Conservation (phyloP, 2,888 invertebrate genomes). For the Sepioteuthis lessoniana region DNA sequence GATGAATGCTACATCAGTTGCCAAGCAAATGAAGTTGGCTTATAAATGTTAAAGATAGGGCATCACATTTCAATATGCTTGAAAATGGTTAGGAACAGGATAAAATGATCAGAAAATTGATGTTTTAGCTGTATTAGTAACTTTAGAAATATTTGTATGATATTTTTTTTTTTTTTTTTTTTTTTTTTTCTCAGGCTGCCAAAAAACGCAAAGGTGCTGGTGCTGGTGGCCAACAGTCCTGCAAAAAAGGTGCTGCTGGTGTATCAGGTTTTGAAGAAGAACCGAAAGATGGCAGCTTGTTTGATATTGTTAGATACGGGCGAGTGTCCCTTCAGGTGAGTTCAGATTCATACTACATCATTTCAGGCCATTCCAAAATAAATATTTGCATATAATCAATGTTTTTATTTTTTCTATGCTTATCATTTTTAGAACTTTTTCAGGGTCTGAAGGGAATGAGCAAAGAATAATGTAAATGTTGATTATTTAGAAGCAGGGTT, state of each 20-base stretch:
- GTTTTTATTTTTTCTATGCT: not conserved
- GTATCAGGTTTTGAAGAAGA: conserved; percentile 60
- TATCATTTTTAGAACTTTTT: not conserved
- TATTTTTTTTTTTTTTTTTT: not conserved
- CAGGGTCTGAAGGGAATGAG: not conserved
- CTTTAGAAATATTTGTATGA: not conserved
- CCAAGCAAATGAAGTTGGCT: too few relatives aligned
- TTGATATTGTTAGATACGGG: conserved; percentile 73
- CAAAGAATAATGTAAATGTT: not conserved
- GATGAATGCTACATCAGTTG: too few relatives aligned
- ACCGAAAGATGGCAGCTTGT: conserved; percentile 69
- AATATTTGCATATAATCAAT: not conserved
- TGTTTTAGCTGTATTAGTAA: too few relatives aligned
- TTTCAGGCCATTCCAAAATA: not conserved
- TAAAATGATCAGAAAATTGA: too few relatives aligned
- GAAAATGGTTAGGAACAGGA: too few relatives aligned
- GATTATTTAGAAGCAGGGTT: too few relatives aligned
- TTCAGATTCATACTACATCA: not conserved
- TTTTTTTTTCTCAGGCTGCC: conserved; percentile 47
- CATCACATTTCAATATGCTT: too few relatives aligned
- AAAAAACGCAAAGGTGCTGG: conserved; percentile 51
- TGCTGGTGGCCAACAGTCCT: conserved; percentile 44
- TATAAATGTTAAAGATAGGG: too few relatives aligned
- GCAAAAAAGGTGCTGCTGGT: conserved; percentile 50
- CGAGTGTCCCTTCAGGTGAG: conserved; percentile 71